Percentiles rank a stretch among this genome's conserved stretches.
phyloP scores from a whole-genome alignment of 2,888 invertebrate genomes.

The Drosophila histrio region DNA sequence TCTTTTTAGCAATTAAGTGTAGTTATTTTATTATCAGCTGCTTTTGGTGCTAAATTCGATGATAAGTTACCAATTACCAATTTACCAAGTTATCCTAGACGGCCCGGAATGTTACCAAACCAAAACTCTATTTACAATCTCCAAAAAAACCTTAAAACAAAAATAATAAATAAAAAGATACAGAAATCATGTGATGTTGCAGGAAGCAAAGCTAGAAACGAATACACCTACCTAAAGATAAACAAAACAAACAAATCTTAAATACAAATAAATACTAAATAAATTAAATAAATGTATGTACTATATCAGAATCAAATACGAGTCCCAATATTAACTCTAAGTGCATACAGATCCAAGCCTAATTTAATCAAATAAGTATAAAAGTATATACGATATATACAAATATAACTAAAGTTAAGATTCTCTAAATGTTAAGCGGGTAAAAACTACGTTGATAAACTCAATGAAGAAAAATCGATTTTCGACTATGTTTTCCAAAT shows the following conservation, averaged over 20 bases:
- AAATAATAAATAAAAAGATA: constrained; percentile 34
- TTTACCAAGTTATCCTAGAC: constrained; percentile 22
- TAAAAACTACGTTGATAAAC: constrained; percentile 20
- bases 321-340: constrained; percentile 35
- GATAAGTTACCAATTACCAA: constrained; percentile 52
- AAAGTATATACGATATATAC: constrained; percentile 12
- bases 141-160: constrained; percentile 15
- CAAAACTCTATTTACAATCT: constrained; percentile 48
- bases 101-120: constrained; percentile 35
- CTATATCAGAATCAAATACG: constrained; percentile 31
- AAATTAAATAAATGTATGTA: constrained; percentile 24
- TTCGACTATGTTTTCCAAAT: constrained; percentile 17
- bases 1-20: constrained; percentile 70
- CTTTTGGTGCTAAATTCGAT: constrained; percentile 71
- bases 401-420: constrained; percentile 30
- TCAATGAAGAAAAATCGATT: constrained; percentile 12
- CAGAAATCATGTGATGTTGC: constrained; percentile 75
- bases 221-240: constrained; percentile 71
- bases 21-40: constrained; percentile 73
- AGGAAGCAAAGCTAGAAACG: constrained; percentile 77
- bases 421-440: constrained; percentile 34
- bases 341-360: constrained; percentile 36
- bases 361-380: constrained; percentile 35
- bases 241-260: constrained; percentile 41
- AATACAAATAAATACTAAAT: constrained; percentile 9